These are phyloP conservation scores for Tachypleus tridentatus DNA, from an alignment of 1,140 invertebrate genomes.

Conservation along the genomic window DNA sequence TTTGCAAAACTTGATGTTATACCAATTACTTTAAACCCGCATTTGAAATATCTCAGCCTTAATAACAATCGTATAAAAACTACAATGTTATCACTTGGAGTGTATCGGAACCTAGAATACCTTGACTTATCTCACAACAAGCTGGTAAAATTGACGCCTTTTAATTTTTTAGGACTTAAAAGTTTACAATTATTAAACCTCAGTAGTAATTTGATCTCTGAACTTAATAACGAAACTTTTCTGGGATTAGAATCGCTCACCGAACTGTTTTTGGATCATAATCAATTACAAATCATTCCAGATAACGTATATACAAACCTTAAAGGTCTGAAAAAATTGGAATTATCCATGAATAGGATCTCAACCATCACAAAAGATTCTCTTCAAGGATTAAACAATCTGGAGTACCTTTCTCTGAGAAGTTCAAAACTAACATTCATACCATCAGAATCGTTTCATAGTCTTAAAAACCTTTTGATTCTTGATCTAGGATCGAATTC, in stretches of 20 bases:
- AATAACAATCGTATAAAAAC: slow-evolving; percentile 74
- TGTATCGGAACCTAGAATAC: slow-evolving; percentile 68
- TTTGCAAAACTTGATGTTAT: slow-evolving; percentile 74
- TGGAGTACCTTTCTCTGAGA: slow-evolving; percentile 66
- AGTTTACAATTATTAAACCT: slow-evolving; percentile 42
- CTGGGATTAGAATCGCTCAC: slow-evolving; percentile 47
- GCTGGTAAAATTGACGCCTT: slow-evolving; percentile 50
- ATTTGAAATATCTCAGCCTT: slow-evolving; percentile 68
- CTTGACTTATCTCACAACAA: slow-evolving; percentile 74
- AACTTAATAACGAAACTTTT: slow-evolving; percentile 58
- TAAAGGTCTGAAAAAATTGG: slow-evolving; percentile 63
- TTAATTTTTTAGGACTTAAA: slow-evolving; percentile 60
- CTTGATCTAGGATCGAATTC: slow-evolving; percentile 70
- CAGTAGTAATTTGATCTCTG: slow-evolving; percentile 18
- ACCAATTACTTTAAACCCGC: slow-evolving; percentile 79
- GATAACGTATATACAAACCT: slow-evolving; percentile 59
- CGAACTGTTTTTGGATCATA: slow-evolving; percentile 63
- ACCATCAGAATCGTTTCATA: slow-evolving; percentile 48
- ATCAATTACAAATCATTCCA: slow-evolving; percentile 63
- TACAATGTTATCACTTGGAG: slow-evolving; percentile 70
- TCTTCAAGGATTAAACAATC: slow-evolving; percentile 57
- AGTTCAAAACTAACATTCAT: slow-evolving; percentile 61
- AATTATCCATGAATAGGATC: slow-evolving; percentile 75
- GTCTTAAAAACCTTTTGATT: slow-evolving; percentile 42
- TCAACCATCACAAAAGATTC: slow-evolving; percentile 60